Conservation (phyloP, 2,888 invertebrate species). For the Homarus gammarus region DNA sequence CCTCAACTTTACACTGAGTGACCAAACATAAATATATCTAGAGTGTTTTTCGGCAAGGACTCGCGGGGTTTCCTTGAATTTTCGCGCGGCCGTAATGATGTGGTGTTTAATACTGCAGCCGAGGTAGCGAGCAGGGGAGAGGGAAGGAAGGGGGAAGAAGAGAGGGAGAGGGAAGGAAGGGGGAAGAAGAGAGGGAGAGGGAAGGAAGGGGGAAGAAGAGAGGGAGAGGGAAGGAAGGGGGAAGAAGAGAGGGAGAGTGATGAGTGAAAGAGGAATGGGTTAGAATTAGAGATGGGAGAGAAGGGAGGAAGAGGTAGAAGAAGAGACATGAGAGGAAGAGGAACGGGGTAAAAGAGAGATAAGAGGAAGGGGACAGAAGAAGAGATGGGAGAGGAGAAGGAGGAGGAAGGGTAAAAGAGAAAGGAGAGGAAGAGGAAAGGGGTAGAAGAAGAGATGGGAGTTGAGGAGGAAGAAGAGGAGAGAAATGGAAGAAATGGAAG, state of each 20-base stretch:
- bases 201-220: background rate
- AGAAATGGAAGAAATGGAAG: background rate
- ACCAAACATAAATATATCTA: conserved; percentile 2
- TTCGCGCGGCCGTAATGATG: conserved; percentile 1
- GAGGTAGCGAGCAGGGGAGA: background rate
- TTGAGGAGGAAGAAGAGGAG: background rate
- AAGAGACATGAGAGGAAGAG: background rate
- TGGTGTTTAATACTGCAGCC: conserved; percentile 1
- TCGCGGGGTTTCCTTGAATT: background rate
- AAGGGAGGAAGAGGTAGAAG: background rate
- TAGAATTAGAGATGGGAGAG: too few species aligned
- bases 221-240: too few species aligned
- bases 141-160: background rate
- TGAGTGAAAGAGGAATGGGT: background rate
- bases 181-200: too few species aligned
- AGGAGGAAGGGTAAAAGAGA: background rate
- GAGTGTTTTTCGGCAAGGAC: background rate
- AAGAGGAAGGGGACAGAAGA: background rate
- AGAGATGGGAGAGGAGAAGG: background rate
- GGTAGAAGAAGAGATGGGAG: background rate
- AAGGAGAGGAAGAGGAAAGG: background rate
- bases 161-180: too few species aligned
- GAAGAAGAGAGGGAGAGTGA: background rate
- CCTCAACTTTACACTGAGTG: conserved; percentile 2
- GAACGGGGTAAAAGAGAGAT: background rate